Evolutionary conservation across 2,113 vertebrate genomes (phyloP).

Genomic region (Bucco capensis): DNA sequence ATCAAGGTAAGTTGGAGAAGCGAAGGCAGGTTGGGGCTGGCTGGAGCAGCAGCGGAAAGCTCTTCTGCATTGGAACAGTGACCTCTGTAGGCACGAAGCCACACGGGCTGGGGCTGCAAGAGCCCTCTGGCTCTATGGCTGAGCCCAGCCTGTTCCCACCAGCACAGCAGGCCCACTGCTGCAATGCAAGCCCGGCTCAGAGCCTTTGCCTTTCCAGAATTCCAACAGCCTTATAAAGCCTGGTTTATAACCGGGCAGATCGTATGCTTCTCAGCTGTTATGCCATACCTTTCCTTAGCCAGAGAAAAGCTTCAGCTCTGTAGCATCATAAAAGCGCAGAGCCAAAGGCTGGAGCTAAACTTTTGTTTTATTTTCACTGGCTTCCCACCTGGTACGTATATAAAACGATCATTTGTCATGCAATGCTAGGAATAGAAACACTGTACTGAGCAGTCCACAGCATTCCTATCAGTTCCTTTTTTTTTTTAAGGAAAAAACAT

Average conservation of each 20-base stretch:
- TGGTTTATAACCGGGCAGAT: neutral
- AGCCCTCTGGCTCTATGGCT: neutral
- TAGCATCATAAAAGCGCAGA: neutral
- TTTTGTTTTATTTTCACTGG: neutral
- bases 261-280: neutral
- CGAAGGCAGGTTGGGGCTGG: neutral
- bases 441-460: neutral
- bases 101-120: neutral
- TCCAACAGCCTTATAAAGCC: neutral
- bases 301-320: neutral
- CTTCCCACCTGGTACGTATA: neutral
- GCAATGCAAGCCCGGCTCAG: neutral
- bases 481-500: neutral
- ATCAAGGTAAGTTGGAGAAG: neutral
- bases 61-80: constrained; percentile 74
- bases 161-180: neutral
- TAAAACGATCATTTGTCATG: neutral
- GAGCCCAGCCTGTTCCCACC: neutral
- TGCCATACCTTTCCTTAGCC: neutral
- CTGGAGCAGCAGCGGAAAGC: neutral
- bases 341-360: neutral
- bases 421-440: neutral
- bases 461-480: neutral
- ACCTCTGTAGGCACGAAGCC: constrained; percentile 76
- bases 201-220: neutral